Evolutionary conservation across 2,797 vertebrate species (phyloP).

Genomic region (Mionectes olivaceus): DNA sequence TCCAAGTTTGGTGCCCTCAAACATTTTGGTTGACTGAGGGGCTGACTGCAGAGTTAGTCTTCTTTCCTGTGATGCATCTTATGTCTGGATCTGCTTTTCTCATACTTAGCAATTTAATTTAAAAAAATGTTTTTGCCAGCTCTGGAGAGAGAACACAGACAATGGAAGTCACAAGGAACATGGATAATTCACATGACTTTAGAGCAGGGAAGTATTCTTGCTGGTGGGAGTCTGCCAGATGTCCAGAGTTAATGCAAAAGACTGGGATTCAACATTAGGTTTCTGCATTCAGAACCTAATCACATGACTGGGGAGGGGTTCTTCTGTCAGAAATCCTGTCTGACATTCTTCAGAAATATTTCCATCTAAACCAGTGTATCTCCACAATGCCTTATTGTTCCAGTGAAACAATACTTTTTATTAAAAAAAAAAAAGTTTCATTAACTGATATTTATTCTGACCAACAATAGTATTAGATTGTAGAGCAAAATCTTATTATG

Average conservation of each 20-base stretch:
- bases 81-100: neutral
- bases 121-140: neutral
- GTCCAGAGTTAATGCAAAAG: neutral
- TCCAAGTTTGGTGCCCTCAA: neutral
- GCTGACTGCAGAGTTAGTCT: neutral
- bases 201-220: neutral
- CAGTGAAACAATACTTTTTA: neutral
- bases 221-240: neutral
- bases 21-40: neutral
- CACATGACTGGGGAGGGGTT: neutral
- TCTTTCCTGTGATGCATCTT: neutral
- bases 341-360: conserved; percentile 1
- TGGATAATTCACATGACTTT: neutral
- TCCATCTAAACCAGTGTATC: neutral
- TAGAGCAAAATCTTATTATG: conserved; percentile 31
- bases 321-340: conserved; percentile 8
- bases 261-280: neutral
- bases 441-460: conserved; percentile 32
- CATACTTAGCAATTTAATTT: neutral
- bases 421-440: neutral
- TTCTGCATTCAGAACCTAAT: neutral
- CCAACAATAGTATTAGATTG: neutral
- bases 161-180: neutral
- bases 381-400: neutral
- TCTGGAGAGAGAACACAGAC: accelerated